Evolutionary conservation across 2,888 invertebrate genomes (phyloP), one percentile per base, ranked within the genome.

Genomic region (Macaria liturata): DNA sequence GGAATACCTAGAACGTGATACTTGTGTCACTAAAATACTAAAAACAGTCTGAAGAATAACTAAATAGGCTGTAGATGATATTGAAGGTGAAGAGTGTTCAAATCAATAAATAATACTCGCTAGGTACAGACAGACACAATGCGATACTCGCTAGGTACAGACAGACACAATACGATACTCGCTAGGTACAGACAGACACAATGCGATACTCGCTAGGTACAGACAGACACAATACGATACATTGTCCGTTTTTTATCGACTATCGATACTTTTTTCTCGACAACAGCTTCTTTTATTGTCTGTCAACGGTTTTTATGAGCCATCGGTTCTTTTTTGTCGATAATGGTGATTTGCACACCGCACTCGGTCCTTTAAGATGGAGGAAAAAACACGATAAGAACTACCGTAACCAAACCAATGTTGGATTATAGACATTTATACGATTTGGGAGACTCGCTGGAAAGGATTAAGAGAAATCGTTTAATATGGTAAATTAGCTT

Each of bases 241-340:
- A 62, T 57, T 62, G 60, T 59, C 50, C 32, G 45, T 56, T 64
- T 62, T 57, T 66, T 57, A 54, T 45, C 55, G 48, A 31, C 42
- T 32, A 45, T 53, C 61, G 47, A 57, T 61, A 50, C 46, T 44
- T 58, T 58, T 61, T 58, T 61, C 34, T 49, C 54, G 48, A 40
- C 48, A 42, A 54, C 53, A 34, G 34, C 31, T 53, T 59, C 20
- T 52, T 60, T 61, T 57, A 42, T 54, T 32, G 54, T n/a, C 51
- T 32, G 34, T 51, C 44, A 45, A 49, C 34, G 44, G 32, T 45
- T 49, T 55, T 55, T 55, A 48, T 46, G 31, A 32, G 30, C 45
- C 20, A 39, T 52, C 43, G 32, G 32, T 49, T 45, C 50, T 31
- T 66, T 64, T 66, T 66, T 64, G 50, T 54, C 60, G 47, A 55